Percentiles rank a stretch among this genome's conserved stretches.
These are phyloP conservation scores for Dasyurus viverrinus DNA, from an alignment of 2,113 vertebrate genomes.

Conservation along the genomic window DNA sequence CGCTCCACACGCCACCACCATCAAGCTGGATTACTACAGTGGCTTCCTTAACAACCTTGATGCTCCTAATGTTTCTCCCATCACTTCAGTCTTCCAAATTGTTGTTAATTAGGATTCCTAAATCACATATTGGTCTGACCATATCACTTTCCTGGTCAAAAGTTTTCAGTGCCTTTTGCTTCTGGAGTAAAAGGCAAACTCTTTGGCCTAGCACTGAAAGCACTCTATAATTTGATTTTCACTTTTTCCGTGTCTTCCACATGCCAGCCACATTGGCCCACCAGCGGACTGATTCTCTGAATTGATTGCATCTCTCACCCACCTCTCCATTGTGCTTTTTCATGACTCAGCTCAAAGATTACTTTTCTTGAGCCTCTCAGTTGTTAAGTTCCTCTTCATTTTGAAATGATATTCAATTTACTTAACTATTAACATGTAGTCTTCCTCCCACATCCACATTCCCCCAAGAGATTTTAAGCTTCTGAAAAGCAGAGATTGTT, in stretches of 20 bases:
- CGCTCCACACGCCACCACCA: neutral
- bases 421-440: neutral
- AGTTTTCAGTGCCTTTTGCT: neutral
- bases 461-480: neutral
- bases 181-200: neutral
- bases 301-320: neutral
- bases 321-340: neutral
- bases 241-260: neutral
- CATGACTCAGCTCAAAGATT: neutral
- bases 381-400: neutral
- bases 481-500: neutral
- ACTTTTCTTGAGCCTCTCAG: neutral
- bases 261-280: neutral
- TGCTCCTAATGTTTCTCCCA: neutral
- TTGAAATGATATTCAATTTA: neutral
- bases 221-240: neutral
- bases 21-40: neutral
- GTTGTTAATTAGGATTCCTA: neutral
- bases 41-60: neutral
- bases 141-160: neutral
- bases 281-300: neutral
- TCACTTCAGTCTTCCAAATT: neutral
- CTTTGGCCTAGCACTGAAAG: neutral
- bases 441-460: too few relatives aligned
- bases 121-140: neutral